Conservation (phyloP, 2,888 invertebrate species). For the Cheilosia grossa region DNA sequence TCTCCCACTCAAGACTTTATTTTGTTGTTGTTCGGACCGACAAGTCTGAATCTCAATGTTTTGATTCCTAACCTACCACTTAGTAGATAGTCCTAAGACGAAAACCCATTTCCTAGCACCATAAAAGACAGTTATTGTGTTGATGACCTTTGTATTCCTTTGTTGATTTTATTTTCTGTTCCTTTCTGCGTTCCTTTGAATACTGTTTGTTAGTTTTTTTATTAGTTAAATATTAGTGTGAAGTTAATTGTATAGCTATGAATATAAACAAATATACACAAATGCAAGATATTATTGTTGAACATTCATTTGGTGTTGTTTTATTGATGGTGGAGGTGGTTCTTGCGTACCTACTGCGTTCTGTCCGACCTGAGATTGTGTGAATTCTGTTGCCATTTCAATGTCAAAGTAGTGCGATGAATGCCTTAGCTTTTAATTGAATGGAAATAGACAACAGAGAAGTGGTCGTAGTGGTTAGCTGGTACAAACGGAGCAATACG, state of each 20-base stretch:
- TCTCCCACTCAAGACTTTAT: conserved; percentile 38
- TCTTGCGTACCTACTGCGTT: no score
- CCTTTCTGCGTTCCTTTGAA: conserved; percentile 63
- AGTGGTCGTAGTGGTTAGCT: no score
- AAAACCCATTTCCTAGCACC: conserved; percentile 52
- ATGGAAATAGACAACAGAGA: no score
- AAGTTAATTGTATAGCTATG: conserved; percentile 60
- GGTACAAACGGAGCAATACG: no score
- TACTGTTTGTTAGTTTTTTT: conserved; percentile 40
- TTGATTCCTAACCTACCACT: conserved; percentile 49
- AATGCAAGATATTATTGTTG: conserved; percentile 44
- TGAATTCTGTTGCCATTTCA: no score
- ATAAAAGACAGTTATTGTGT: conserved; percentile 66
- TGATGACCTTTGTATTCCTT: conserved; percentile 60
- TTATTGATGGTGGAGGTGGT: neutral
- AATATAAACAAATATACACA: conserved; percentile 54
- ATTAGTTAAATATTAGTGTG: conserved; percentile 44
- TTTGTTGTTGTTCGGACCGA: neutral
- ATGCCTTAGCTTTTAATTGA: no score
- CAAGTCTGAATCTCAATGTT: conserved; percentile 10
- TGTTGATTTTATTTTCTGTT: conserved; percentile 51
- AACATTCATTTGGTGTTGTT: conserved; percentile 4
- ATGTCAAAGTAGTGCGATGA: no score
- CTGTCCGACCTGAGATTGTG: no score
- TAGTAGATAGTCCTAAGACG: conserved; percentile 50